Evolutionary conservation across 1,140 invertebrate genomes (phyloP), one percentile per base, ranked within the genome.

Genomic region (Lethocerus indicus): DNA sequence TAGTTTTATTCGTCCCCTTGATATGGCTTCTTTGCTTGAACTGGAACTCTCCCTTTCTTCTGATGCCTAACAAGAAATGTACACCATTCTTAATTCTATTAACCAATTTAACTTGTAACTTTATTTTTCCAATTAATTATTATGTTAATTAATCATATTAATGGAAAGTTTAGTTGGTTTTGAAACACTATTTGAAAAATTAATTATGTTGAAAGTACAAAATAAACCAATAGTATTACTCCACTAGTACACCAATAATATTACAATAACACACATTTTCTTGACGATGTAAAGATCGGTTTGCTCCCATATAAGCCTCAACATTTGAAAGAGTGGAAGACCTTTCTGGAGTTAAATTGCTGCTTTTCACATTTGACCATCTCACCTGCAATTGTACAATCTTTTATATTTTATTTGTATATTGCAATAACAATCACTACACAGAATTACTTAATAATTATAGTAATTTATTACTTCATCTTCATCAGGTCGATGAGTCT

Each of bases 1-100:
- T 46, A 29, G 43, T 63, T 64, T 51, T 47, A 67, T 63, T 59
- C 39, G 57, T 55, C 48, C 63, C 57, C 28, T 59, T 56, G 40
- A 59, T 64, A 48, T 28, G 14, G 16, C 35, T 35, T 48, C 51
- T 47, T 53, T 53, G 25, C 29, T 46, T 18, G 50, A 39, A 27
- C 29, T 27, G 18, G 43, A 37, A 4, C 27, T n/a, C 18, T 44
- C 42, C 21, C 42, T 25, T 21, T 52, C 50, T 46, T 47, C 50
- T 5, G 28, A 14, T 40, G n/a, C 35, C 50, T 52, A 45, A 5
- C n/a, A 28, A n/a, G 32, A n/a, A n/a, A n/a, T n/a, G n/a, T n/a
- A n/a, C n/a, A n/a, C n/a, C n/a, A n/a, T n/a, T n/a, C n/a, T n/a
- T n/a, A n/a, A n/a, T n/a, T n/a, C n/a, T n/a, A n/a, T n/a, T n/a